A percentile compares a stretch with the other conserved stretches of the same genome.
Conservation (phyloP, 2,888 invertebrate genomes). For the Drosophila koepferae region DNA sequence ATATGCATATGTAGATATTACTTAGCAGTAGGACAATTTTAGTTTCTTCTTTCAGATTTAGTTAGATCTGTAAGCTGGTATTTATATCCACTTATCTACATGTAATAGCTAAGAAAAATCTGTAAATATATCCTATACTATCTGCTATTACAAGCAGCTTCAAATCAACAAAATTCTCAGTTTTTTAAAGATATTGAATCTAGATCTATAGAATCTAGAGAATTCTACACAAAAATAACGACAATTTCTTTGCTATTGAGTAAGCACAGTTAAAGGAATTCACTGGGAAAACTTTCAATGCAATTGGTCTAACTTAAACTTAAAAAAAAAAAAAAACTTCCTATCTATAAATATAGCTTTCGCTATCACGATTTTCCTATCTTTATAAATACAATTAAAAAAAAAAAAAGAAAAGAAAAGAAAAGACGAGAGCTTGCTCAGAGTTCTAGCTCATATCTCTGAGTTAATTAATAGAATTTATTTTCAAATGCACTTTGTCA, state of each 20-base stretch:
- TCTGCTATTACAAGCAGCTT: too few species aligned
- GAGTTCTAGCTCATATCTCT: background rate
- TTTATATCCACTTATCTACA: too few species aligned
- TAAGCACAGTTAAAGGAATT: background rate
- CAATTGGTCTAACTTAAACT: background rate
- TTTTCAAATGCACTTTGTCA: background rate
- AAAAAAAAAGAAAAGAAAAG: too few species aligned
- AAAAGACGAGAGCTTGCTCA: background rate
- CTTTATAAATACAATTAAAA: background rate
- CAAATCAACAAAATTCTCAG: background rate
- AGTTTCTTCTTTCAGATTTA: too few species aligned
- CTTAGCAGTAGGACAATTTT: too few species aligned
- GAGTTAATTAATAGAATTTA: background rate
- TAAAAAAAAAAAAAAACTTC: too few species aligned
- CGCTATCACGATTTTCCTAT: background rate
- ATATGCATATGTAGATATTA: too few species aligned
- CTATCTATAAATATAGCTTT: background rate
- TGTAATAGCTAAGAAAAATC: too few species aligned
- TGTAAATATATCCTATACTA: too few species aligned
- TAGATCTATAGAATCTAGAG: background rate
- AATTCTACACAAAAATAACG: background rate
- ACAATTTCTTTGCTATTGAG: background rate
- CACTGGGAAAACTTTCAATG: background rate
- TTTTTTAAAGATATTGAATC: background rate
- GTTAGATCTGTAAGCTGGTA: too few species aligned